phyloP scores from a whole-genome alignment of 2,797 vertebrate species.

The Tenualosa thibaudeaui region DNA sequence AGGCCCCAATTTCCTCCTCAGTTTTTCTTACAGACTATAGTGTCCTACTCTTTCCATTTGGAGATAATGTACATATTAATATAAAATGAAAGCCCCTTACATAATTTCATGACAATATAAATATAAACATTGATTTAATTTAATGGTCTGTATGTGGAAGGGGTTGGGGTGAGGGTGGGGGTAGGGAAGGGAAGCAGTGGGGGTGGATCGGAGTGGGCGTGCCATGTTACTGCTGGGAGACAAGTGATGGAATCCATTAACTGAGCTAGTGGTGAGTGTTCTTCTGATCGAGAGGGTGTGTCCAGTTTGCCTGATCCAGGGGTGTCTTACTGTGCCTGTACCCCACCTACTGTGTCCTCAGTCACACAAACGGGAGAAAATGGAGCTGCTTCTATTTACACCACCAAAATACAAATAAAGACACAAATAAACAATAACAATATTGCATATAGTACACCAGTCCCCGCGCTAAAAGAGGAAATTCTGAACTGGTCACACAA shows the following conservation, averaged over 20 bases:
- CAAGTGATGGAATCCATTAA: conserved; percentile 9
- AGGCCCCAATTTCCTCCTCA: neutral
- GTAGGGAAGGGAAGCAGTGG: no score
- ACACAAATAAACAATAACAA: no score
- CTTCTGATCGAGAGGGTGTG: conserved; percentile 1
- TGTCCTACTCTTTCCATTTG: neutral
- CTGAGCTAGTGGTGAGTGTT: neutral
- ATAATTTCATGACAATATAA: neutral
- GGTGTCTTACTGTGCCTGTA: neutral
- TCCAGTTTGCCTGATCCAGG: neutral
- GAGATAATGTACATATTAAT: neutral
- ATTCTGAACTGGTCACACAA: neutral
- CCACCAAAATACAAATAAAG: neutral
- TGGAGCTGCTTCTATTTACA: neutral
- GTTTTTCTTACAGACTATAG: neutral
- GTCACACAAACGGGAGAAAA: neutral
- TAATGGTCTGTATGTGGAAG: neutral
- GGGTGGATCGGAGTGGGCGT: neutral
- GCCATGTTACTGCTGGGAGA: neutral
- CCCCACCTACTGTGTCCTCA: neutral
- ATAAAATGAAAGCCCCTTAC: neutral
- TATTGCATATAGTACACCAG: neutral
- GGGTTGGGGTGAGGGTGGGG: neutral
- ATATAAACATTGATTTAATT: neutral
- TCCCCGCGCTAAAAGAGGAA: neutral